phyloP scores from a whole-genome alignment of 1,140 invertebrate species.

The Drosophila ogumai region DNA sequence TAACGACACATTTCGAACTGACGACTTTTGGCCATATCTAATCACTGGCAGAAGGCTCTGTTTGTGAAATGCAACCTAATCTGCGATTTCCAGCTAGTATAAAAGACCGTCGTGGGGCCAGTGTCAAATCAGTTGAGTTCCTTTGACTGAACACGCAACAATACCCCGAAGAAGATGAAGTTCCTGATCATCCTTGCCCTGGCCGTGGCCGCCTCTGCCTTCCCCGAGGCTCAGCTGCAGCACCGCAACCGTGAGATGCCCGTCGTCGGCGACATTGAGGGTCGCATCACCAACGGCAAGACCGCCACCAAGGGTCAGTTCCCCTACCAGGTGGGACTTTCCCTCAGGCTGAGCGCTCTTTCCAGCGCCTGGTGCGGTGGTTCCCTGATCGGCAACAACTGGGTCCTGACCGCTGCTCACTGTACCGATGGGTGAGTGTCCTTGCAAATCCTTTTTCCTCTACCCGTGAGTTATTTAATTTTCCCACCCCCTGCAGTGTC shows the following conservation, averaged over 20 bases:
- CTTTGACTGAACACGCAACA: constrained; percentile 53
- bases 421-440: constrained; percentile 65
- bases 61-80: constrained; percentile 40
- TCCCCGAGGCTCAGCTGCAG: constrained; percentile 49
- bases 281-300: constrained; percentile 79
- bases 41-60: constrained; percentile 21
- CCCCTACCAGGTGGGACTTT: constrained; percentile 82
- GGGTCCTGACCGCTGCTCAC: constrained; percentile 71
- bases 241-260: constrained; percentile 55
- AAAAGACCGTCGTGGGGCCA: constrained; percentile 29
- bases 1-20: constrained; percentile 15
- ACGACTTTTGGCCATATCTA: constrained; percentile 29
- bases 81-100: constrained; percentile 27
- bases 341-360: constrained; percentile 53
- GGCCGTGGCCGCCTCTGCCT: constrained; percentile 63
- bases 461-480: not conserved
- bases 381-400: constrained; percentile 85
- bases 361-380: constrained; percentile 85
- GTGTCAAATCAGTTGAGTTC: constrained; percentile 57
- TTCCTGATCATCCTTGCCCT: constrained; percentile 73
- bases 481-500: constrained; percentile 18
- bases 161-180: constrained; percentile 59
- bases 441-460: not conserved
- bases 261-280: constrained; percentile 52
- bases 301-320: constrained; percentile 74